Conservation (phyloP, 2,797 vertebrate genomes). For the Ataeniobius toweri region DNA sequence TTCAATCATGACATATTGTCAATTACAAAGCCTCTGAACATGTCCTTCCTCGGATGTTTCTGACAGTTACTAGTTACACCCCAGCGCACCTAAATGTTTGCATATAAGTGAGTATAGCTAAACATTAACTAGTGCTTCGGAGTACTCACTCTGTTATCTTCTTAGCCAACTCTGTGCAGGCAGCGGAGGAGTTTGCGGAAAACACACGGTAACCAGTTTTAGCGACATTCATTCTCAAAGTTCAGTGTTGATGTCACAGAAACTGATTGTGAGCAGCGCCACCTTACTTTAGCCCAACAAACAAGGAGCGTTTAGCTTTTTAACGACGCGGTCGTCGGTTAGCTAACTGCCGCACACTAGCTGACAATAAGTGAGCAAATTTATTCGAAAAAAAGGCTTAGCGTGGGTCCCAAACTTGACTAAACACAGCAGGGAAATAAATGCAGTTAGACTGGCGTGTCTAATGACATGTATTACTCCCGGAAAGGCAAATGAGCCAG, state of each 20-base stretch:
- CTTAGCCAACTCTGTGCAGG: constrained; percentile 96
- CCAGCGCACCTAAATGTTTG: too few relatives aligned
- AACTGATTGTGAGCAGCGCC: background rate
- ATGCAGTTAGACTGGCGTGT: background rate
- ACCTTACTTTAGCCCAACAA: background rate
- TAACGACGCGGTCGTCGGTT: constrained; percentile 31
- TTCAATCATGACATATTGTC: background rate
- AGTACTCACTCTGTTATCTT: constrained; percentile 91
- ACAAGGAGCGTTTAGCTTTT: background rate
- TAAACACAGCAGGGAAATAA: background rate
- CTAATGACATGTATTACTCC: background rate
- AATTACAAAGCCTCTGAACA: background rate
- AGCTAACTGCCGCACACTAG: constrained; percentile 15
- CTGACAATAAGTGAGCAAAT: background rate
- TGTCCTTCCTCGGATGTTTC: background rate
- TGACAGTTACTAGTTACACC: background rate
- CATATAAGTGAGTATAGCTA: background rate
- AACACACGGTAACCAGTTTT: constrained; percentile 95
- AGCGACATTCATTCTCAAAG: constrained; percentile 88
- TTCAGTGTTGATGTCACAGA: background rate
- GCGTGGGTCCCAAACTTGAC: background rate
- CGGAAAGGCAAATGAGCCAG: background rate
- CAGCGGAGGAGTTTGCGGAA: constrained; percentile 93
- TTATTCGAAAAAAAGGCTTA: background rate
- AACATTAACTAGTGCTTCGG: constrained; percentile 8